Evolutionary conservation across 2,797 vertebrate species (phyloP).

Genomic region (Coregonus ussuriensis): DNA sequence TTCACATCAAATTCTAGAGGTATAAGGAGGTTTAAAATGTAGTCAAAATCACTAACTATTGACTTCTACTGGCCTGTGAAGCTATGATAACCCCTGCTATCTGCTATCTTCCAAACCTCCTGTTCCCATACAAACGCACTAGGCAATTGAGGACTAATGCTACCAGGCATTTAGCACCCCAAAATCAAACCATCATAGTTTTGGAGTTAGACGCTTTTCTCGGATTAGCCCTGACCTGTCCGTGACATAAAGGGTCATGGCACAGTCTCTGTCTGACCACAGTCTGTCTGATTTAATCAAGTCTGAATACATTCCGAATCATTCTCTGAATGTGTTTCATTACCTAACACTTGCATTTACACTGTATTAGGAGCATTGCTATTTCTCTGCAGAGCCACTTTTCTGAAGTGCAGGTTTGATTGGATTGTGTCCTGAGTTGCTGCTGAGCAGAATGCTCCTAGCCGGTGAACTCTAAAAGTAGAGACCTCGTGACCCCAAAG

Average conservation of each 20-base stretch:
- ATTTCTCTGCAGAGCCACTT: not conserved
- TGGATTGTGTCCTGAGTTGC: not conserved
- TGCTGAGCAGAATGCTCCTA: not conserved
- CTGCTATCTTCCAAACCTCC: not conserved
- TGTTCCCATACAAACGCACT: not conserved
- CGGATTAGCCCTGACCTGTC: not conserved
- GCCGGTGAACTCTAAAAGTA: not conserved
- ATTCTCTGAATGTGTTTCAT: not conserved
- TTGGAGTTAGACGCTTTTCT: not conserved
- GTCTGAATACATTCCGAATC: too few species aligned
- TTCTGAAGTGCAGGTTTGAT: not conserved
- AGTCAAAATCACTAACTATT: not conserved
- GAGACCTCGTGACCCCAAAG: not conserved
- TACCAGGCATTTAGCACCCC: not conserved
- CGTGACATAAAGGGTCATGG: too few species aligned
- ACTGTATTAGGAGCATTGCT: not conserved
- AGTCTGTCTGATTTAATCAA: not conserved
- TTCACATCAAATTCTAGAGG: too few species aligned
- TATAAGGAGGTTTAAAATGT: not conserved
- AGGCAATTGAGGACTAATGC: not conserved
- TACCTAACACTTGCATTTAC: not conserved
- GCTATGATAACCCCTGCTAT: not conserved
- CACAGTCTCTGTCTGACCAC: not conserved
- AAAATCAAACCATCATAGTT: not conserved
- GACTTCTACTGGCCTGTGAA: not conserved